Conservation (phyloP, 2,888 invertebrate genomes). For the Parasteatoda lunata region DNA sequence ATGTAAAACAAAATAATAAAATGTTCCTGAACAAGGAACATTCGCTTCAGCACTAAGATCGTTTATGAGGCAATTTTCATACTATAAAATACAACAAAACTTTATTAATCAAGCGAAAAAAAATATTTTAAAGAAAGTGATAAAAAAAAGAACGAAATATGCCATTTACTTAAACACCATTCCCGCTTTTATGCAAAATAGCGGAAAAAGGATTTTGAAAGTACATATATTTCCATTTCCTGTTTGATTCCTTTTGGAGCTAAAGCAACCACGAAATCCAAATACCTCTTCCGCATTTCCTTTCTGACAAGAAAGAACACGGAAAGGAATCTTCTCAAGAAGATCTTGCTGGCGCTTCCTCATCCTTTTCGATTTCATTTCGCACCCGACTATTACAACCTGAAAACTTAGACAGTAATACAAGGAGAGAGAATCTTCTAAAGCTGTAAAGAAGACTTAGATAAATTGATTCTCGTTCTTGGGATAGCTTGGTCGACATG, state of each 20-base stretch:
- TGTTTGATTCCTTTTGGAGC: not conserved
- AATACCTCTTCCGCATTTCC: constrained; percentile 15
- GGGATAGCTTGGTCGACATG: constrained; percentile 28
- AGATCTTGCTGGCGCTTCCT: constrained; percentile 17
- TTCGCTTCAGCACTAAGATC: too few species aligned
- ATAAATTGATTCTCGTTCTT: constrained; percentile 45
- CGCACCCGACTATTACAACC: constrained; percentile 31
- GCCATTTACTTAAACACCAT: not conserved
- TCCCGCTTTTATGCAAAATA: not conserved
- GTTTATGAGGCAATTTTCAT: too few species aligned
- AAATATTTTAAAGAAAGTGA: too few species aligned
- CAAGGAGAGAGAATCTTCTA: constrained; percentile 22
- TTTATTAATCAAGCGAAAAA: too few species aligned
- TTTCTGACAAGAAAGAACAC: not conserved
- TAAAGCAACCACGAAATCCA: constrained; percentile 3
- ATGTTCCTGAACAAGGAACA: too few species aligned
- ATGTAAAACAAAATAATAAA: too few species aligned
- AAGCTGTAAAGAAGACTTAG: constrained; percentile 31
- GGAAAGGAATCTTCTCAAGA: constrained; percentile 4
- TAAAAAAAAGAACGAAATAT: too few species aligned
- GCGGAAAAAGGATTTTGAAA: not conserved
- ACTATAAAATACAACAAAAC: too few species aligned
- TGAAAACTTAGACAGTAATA: constrained; percentile 50
- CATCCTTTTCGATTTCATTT: constrained; percentile 26
- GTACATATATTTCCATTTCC: constrained; percentile 5